Percentiles rank a stretch among this genome's conserved stretches.
Evolutionary conservation across 2,113 vertebrate species (phyloP).

Genomic region (Pheucticus melanocephalus): DNA sequence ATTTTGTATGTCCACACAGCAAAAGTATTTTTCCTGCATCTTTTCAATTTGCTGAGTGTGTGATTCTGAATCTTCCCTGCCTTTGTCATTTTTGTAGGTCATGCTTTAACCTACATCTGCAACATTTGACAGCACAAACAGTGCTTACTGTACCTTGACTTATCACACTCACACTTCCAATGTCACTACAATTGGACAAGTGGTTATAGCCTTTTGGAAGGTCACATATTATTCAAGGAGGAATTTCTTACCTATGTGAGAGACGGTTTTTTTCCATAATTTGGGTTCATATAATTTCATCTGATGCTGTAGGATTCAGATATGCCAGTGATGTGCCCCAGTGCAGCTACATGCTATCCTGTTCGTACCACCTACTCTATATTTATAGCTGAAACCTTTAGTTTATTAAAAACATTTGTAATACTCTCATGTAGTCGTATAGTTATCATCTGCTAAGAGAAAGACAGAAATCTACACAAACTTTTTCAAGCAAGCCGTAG

Average conservation of each 20-base stretch:
- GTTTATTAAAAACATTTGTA: neutral
- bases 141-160: neutral
- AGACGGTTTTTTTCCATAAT: neutral
- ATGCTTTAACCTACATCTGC: neutral
- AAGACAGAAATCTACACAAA: neutral
- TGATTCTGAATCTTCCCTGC: neutral
- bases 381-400: neutral
- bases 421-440: neutral
- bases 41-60: neutral
- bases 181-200: neutral
- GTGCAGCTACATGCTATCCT: neutral
- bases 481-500: neutral
- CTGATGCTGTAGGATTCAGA: neutral
- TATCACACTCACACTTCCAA: neutral
- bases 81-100: slow-evolving; percentile 21
- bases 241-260: neutral
- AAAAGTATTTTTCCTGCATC: neutral
- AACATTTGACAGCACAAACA: neutral
- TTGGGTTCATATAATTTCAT: neutral
- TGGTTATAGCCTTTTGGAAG: neutral
- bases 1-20: neutral
- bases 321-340: neutral
- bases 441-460: neutral
- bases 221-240: neutral
- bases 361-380: neutral